Evolutionary conservation across 2,888 invertebrate species (phyloP).

Genomic region (Oegoconia quadripuncta): DNA sequence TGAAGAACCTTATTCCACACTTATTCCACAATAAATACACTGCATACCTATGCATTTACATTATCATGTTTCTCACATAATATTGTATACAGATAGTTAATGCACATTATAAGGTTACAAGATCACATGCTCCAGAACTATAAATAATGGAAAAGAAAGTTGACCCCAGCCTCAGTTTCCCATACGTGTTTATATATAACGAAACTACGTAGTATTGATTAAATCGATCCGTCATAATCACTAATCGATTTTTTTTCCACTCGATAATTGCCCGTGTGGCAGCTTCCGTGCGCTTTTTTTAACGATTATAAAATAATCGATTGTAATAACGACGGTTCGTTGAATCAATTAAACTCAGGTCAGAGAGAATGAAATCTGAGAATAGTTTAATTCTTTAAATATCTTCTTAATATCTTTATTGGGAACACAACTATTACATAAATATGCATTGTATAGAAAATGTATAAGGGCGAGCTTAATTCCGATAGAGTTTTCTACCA

Average conservation of each 20-base stretch:
- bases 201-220: conserved; percentile 50
- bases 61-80: no score
- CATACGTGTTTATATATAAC: conserved; percentile 51
- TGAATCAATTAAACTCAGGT: conserved; percentile 55
- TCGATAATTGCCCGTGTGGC: conserved; percentile 42
- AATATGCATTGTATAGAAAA: no score
- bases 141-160: conserved; percentile 47
- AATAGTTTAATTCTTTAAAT: no score
- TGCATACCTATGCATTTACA: no score
- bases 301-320: conserved; percentile 54
- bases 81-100: background rate
- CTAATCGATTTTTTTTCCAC: conserved; percentile 44
- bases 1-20: no score
- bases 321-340: conserved; percentile 48
- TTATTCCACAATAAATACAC: no score
- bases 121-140: background rate
- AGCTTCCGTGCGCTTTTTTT: conserved; percentile 67
- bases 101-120: background rate
- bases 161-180: conserved; percentile 52
- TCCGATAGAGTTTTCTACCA: no score
- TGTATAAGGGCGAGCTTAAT: no score
- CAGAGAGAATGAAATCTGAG: conserved; percentile 30
- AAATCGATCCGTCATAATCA: conserved; percentile 55
- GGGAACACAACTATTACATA: no score
- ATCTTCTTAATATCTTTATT: no score